Evolutionary conservation across 2,113 vertebrate genomes (phyloP).

Genomic region (Hemibagrus wyckioides): DNA sequence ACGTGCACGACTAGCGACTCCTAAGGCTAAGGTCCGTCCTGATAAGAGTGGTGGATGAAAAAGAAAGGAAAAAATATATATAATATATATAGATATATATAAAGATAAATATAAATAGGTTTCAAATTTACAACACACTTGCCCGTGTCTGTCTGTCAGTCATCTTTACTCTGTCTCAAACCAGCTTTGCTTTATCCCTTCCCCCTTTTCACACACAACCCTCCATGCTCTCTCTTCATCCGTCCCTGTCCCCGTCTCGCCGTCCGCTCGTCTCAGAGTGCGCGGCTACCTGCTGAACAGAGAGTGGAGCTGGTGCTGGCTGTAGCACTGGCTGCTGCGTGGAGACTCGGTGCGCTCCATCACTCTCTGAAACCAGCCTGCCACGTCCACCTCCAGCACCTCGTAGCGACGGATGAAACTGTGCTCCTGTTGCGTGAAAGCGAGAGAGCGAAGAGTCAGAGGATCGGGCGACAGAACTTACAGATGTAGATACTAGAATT

Average conservation of each 20-base stretch:
- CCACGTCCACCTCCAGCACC: constrained; percentile 91
- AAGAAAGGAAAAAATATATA: background rate
- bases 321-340: constrained; percentile 85
- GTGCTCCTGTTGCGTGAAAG: constrained; percentile 77
- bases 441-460: background rate
- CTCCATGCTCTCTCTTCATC: constrained; percentile 14
- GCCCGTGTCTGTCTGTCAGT: constrained; percentile 66
- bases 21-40: constrained; percentile 54
- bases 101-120: constrained; percentile 21
- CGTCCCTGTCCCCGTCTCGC: constrained; percentile 36
- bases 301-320: constrained; percentile 90
- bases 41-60: constrained; percentile 51
- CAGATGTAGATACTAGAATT: background rate
- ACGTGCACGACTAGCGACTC: constrained; percentile 46
- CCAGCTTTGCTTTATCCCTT: constrained; percentile 37
- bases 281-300: constrained; percentile 91
- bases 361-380: constrained; percentile 93
- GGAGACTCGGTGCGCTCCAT: constrained; percentile 95
- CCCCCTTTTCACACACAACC: constrained; percentile 19
- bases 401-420: constrained; percentile 91
- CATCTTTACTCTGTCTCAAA: constrained; percentile 41
- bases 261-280: constrained; percentile 6
- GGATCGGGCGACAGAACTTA: background rate
- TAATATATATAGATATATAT: too few species aligned
- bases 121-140: constrained; percentile 45